Base-by-base conservation (phyloP, 2,888 invertebrate genomes). In the Pristionchus mayeri region DNA sequence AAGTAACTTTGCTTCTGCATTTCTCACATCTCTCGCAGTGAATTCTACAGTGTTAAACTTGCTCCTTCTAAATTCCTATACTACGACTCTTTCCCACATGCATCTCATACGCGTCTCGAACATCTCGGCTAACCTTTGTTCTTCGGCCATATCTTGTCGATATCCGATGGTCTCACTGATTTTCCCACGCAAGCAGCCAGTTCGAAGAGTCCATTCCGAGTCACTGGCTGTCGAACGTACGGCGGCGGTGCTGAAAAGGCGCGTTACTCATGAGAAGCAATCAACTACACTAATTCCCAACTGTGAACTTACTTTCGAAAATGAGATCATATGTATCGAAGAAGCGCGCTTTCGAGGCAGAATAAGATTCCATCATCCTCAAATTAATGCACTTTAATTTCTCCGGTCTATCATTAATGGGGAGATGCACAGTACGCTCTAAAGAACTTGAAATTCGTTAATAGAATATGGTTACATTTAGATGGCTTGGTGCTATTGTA, bases 251-350 rank as follows among this genome's bases (percentile, higher is more conserved):
- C 76, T 78, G 76, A 50, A 78, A 50, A 75, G 75, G n/a, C n/a
- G n/a, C n/a, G 24, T 57, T 27, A 57, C 6, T 57, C 6, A n/a
- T 24, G 27, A 13, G 3, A 27, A 57, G 27, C n/a, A 24, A n/a
- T n/a, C 13, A 21, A 57, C 34, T 3, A 63, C 13, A 63, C 1
- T 63, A 30, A 34, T 30, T 63, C 18, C 3, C 16, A 30, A 6
- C 27, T 6, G 9, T 0, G 1, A 4, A 71, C 71, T 44, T 24
- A 71, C 71, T 21, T 4, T 60, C 57, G 37, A 40, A 44, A 4
- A 71, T 71, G 40, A 71, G n/a, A 7, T 71, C 71, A 24, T 71
- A 71, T 16, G 71, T 71, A 40, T 71, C 71, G 21, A 71, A 11
- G 40, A 71, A 71, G 18, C 71, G 40, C 2, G 37, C 40, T 24